A percentile compares a stretch with the other conserved stretches of the same genome.
phyloP scores from a whole-genome alignment of 2,113 vertebrate genomes.

The Acanthisitta chloris region DNA sequence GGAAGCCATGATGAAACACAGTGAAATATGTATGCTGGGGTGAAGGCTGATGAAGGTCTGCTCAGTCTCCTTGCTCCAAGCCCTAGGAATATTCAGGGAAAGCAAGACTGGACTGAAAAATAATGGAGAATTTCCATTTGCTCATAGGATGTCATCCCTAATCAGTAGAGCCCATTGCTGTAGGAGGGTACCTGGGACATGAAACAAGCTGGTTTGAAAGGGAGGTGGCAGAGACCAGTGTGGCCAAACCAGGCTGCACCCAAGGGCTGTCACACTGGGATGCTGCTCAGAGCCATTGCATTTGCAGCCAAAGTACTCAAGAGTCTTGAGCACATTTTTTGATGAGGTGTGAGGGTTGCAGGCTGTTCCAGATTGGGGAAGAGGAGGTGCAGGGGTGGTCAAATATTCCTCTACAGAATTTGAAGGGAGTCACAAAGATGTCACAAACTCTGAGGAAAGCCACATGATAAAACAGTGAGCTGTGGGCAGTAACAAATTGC shows the following conservation, averaged over 20 bases:
- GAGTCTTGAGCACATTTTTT: fast-evolving
- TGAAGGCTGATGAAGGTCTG: neutral
- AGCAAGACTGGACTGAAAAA: neutral
- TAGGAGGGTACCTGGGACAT: neutral
- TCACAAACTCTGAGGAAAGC: neutral
- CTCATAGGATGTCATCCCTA: neutral
- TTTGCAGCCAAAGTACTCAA: neutral
- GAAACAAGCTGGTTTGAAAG: neutral
- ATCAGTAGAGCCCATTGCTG: neutral
- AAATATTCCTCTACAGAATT: no score
- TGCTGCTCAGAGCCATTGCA: neutral
- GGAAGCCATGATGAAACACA: neutral
- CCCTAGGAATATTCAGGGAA: neutral
- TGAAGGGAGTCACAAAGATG: neutral
- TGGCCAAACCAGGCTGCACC: neutral
- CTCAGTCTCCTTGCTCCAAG: neutral
- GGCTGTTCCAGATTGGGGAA: neutral
- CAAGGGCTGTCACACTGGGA: neutral
- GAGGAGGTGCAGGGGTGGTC: neutral
- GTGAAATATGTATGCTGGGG: neutral
- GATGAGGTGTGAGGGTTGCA: neutral
- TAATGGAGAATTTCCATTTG: neutral
- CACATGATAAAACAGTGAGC: neutral
- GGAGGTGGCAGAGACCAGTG: neutral
- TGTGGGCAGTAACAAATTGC: neutral